Evolutionary conservation across 2,113 vertebrate species (phyloP), one percentile per base, ranked within the genome.

Genomic region (Dicerorhinus sumatrensis): DNA sequence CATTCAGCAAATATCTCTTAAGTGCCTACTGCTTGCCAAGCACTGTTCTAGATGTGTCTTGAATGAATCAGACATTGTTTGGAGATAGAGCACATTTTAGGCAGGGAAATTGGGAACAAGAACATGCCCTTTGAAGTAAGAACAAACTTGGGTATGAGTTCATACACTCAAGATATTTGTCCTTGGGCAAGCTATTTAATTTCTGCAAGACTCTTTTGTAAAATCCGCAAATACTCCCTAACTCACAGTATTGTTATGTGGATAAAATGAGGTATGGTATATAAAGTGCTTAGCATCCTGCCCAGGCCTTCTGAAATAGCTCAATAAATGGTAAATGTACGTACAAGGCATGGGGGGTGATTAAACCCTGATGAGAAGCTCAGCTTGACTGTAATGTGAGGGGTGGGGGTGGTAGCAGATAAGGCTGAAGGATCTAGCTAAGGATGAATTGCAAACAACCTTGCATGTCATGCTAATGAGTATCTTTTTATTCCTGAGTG

Each of bases 81-180:
- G 82, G 75, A 84, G 54, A 92, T 51, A 79, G 33, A 93, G 89
- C 31, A 81, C 58, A 91, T 91, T 98, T 93, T 87, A 88, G 70
- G 36, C 54, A 80, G 58, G 46, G 69, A 93, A 63, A 91, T 27
- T 84, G 70, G 62, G 67, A 92, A 85, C 42, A 81, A 76, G 89
- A 94, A 84, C 65, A 60, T 88, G 21, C 16, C 21, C 54, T 94
- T 39, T 93, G 70, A 97, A 72, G 56, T 88, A 88, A 96, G 48
- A 95, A 31, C 42, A 96, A 80, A 86, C 51, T 31, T 86, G 33
- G 42, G 36, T 86, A 91, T 97, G 72, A 97, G 81, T 92, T 92
- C 76, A 33, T 91, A 56, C 5, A 89, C 48, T 85, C 46, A 39
- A 94, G 60, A 16, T 92, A 23, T 72, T 91, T 96, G 90, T 93